Conservation (phyloP, 2,797 vertebrate genomes). For the Jordanella pulchra region DNA sequence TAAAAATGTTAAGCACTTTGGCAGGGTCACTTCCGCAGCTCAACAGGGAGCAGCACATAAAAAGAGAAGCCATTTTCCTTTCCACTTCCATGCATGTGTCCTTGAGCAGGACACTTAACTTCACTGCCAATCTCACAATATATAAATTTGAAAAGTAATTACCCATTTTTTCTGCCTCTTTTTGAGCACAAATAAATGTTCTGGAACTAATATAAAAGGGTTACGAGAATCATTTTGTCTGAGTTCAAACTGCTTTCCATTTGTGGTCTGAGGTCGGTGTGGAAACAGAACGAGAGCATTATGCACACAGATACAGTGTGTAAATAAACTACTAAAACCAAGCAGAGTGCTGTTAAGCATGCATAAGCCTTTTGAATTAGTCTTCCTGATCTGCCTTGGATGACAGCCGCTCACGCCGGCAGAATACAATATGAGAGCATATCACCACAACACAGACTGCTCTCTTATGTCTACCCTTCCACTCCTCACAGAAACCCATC, state of each 20-base stretch:
- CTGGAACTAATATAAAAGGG: conserved; percentile 10
- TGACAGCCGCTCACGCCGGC: conserved; percentile 57
- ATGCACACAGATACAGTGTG: conserved; percentile 51
- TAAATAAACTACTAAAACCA: conserved; percentile 71
- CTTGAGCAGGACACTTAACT: conserved; percentile 24
- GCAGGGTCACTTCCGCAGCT: conserved; percentile 7
- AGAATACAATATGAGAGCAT: conserved; percentile 63
- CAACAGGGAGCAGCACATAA: conserved; percentile 1
- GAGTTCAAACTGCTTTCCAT: conserved; percentile 16
- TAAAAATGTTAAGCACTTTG: conserved; percentile 5
- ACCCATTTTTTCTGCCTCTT: conserved; percentile 13
- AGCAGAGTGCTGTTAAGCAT: conserved; percentile 67
- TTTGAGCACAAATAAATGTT: neutral
- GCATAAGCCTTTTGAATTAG: conserved; percentile 74
- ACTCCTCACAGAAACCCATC: conserved; percentile 34
- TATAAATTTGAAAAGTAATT: conserved; percentile 6
- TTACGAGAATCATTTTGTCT: conserved; percentile 11
- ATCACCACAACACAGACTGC: conserved; percentile 62
- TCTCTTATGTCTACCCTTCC: conserved; percentile 57
- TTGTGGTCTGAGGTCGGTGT: conserved; percentile 32
- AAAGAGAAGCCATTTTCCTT: conserved; percentile 11
- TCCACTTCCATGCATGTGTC: conserved; percentile 9
- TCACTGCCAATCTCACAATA: conserved; percentile 4
- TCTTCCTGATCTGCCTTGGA: conserved; percentile 70
- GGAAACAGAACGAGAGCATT: conserved; percentile 27